phyloP scores from a whole-genome alignment of 2,113 vertebrate species.

The Bos indicus region DNA sequence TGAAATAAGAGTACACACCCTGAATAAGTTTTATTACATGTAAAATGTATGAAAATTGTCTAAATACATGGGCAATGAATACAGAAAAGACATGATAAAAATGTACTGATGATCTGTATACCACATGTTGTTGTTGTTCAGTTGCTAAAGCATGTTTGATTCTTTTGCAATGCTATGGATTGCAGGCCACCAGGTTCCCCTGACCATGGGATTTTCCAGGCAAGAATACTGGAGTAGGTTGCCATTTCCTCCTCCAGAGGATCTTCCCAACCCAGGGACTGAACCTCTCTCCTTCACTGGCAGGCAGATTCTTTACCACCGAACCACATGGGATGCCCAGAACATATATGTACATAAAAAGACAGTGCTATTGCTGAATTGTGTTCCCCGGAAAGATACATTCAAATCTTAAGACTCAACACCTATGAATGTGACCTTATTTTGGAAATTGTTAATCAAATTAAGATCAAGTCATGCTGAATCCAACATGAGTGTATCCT shows the following conservation, averaged over 20 bases:
- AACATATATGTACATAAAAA: not conserved
- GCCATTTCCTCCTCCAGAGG: not conserved
- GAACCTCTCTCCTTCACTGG: not conserved
- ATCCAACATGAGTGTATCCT: not conserved
- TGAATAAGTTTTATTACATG: not conserved
- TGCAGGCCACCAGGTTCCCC: not conserved
- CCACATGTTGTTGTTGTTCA: not conserved
- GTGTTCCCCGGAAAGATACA: not conserved
- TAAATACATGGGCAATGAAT: not conserved
- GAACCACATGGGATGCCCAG: not conserved
- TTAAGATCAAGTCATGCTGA: not conserved
- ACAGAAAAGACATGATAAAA: not conserved
- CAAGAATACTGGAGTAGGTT: not conserved
- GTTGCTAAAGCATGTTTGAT: not conserved
- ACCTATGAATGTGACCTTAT: not conserved
- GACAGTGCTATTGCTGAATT: not conserved
- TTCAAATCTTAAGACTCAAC: not conserved
- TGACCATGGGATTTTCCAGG: not conserved
- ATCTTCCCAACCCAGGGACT: not conserved
- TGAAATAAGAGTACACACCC: not conserved
- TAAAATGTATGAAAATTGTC: not conserved
- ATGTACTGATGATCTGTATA: not conserved
- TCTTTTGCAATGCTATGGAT: not conserved
- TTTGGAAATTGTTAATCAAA: not conserved
- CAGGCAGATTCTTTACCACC: not conserved